Evolutionary conservation across 2,113 vertebrate genomes (phyloP), one percentile per base, ranked within the genome.

Genomic region (Myotis davidii): DNA sequence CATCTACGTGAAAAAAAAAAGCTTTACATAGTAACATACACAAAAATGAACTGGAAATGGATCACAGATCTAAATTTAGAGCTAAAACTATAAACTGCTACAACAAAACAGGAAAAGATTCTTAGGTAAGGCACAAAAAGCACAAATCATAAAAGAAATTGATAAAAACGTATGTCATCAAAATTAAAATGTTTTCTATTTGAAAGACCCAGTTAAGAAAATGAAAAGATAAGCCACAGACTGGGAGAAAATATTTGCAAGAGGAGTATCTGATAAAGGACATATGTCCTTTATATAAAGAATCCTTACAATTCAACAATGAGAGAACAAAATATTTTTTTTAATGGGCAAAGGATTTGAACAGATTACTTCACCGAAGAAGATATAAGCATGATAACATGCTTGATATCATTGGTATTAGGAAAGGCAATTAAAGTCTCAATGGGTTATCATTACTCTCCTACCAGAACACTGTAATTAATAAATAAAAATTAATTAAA

Each of bases 231-330:
- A 89, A 78, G 32, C 32, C 42, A 85, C 25, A 52, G 45, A 39
- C 42, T 32, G 6, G 50, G 25, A 79, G 70, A 85, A 92, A 96
- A 93, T 34, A 90, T 29, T 52, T 48, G 23, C 23, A 91, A 91
- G 17, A 85, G 1, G 5, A 2, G 13, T 72, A 81, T 88, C 56
- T 64, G 25, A 84, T 61, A 82, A 88, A 83, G 23, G 42, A 72
- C 21, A 70, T 90, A n/a, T n/a, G 42, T 77, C 85, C 76, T 76
- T 32, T 70, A 81, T 52, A 88, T n/a, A 90, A 94, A 95, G 18
- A 85, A 61, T 50, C 37, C 21, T 16, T 85, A 59, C 18, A 81
- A 73, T 20, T 76, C 52, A 87, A 69, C 56, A 82, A 64, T 54
- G 67, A 79, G 21, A 78, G 52, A 42, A 79, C 8, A 61, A 91